A percentile compares a stretch with the other conserved stretches of the same genome.
These are phyloP conservation scores for Lycocerus yunnanus DNA, from an alignment of 2,888 invertebrate genomes.

Conservation along the genomic window DNA sequence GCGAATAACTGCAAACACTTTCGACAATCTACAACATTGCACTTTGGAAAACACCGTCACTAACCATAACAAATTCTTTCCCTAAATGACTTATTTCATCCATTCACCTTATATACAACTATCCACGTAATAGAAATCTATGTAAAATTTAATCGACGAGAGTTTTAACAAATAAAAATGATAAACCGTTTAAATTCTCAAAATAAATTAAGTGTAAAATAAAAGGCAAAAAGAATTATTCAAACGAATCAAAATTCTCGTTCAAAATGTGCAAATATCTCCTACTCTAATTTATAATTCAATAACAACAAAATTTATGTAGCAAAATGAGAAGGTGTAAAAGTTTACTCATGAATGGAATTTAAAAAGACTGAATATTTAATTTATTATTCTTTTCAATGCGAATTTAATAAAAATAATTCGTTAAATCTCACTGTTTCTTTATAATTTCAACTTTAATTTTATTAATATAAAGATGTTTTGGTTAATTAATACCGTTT, in stretches of 20 bases:
- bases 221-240: background rate
- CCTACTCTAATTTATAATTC: background rate
- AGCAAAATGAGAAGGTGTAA: background rate
- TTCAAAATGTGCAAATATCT: background rate
- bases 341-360: background rate
- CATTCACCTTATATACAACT: background rate
- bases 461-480: background rate
- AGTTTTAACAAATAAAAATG: background rate
- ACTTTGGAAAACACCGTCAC: constrained; percentile 9
- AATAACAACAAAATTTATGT: background rate
- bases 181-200: background rate
- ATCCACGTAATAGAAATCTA: background rate
- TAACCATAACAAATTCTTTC: constrained; percentile 7
- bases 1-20: constrained; percentile 24
- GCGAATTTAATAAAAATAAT: background rate
- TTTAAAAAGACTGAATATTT: background rate
- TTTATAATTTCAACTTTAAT: background rate
- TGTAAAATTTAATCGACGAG: background rate
- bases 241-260: background rate
- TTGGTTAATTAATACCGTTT: background rate
- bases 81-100: constrained; percentile 5
- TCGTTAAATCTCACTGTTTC: background rate
- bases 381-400: background rate
- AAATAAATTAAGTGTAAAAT: background rate
- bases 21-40: constrained; percentile 14